Percentiles rank a stretch among this genome's conserved stretches.
These are phyloP conservation scores for Plectrocnemia conspersa DNA, from an alignment of 1,140 invertebrate genomes.

Conservation along the genomic window DNA sequence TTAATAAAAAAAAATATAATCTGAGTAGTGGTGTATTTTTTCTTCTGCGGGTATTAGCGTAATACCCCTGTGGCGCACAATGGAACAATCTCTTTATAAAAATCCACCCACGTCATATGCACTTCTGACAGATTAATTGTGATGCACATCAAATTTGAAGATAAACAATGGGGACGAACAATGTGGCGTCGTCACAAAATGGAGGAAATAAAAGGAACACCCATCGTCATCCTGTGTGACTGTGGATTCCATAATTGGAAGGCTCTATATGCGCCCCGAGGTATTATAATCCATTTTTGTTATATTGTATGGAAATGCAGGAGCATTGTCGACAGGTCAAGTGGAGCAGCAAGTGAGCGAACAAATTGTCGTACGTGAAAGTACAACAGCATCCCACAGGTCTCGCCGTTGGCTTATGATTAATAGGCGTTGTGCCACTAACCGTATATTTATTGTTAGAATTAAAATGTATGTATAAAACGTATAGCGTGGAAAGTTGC, in stretches of 20 bases:
- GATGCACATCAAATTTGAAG: slow-evolving; percentile 28
- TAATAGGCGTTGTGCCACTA: too few species aligned
- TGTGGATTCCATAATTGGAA: slow-evolving; percentile 29
- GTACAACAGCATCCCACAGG: too few species aligned
- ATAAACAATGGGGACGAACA: slow-evolving; percentile 31
- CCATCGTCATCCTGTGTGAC: neutral
- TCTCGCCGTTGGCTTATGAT: too few species aligned
- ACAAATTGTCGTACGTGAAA: too few species aligned
- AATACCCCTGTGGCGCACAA: neutral
- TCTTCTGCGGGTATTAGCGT: neutral
- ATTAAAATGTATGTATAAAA: too few species aligned
- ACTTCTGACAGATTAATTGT: slow-evolving; percentile 30
- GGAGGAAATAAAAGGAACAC: neutral
- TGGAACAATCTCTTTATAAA: neutral
- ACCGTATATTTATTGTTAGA: too few species aligned
- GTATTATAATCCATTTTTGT: slow-evolving; percentile 24
- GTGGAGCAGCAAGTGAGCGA: slow-evolving; percentile 16
- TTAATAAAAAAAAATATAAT: too few species aligned
- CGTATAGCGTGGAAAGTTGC: too few species aligned
- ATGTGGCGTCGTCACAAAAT: slow-evolving; percentile 14
- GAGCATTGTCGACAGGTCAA: slow-evolving; percentile 27
- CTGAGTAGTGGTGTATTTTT: too few species aligned
- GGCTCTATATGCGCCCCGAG: slow-evolving; percentile 5
- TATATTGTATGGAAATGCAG: slow-evolving; percentile 31
- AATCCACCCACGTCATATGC: too few species aligned